Conservation (phyloP, 1,140 invertebrate species). For the Drosophila neocordata region DNA sequence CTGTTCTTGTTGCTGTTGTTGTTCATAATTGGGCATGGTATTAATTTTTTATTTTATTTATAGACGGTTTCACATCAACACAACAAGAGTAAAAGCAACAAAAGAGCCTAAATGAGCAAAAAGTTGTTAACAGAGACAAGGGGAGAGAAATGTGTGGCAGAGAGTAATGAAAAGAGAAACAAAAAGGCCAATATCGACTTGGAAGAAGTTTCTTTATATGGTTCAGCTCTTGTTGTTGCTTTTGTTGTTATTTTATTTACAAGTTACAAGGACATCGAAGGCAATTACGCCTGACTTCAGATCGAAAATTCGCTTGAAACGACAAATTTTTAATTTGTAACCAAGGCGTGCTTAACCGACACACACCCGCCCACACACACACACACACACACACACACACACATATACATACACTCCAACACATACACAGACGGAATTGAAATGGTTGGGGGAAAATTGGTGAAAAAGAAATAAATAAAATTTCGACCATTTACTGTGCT, state of each 20-base stretch:
- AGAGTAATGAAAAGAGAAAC: conserved; percentile 33
- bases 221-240: conserved; percentile 3
- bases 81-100: conserved; percentile 28
- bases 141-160: neutral
- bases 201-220: conserved; percentile 38
- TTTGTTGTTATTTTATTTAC: conserved; percentile 26
- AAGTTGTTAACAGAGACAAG: conserved; percentile 1
- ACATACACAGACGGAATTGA: neutral
- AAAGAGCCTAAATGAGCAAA: conserved; percentile 56
- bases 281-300: conserved; percentile 45
- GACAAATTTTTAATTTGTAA: conserved; percentile 79
- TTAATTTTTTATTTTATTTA: conserved; percentile 56
- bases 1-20: conserved; percentile 36
- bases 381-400: conserved; percentile 15
- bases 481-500: conserved; percentile 36
- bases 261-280: conserved; percentile 26
- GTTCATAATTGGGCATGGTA: conserved; percentile 51
- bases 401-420: neutral
- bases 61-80: conserved; percentile 19
- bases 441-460: conserved; percentile 24
- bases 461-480: conserved; percentile 73
- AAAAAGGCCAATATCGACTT: conserved; percentile 50
- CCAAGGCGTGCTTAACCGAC: conserved; percentile 48
- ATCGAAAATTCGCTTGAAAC: conserved; percentile 61
- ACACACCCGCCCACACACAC: conserved; percentile 16